Base-by-base conservation (phyloP, 2,888 invertebrate species). In the Agriopis marginaria region DNA sequence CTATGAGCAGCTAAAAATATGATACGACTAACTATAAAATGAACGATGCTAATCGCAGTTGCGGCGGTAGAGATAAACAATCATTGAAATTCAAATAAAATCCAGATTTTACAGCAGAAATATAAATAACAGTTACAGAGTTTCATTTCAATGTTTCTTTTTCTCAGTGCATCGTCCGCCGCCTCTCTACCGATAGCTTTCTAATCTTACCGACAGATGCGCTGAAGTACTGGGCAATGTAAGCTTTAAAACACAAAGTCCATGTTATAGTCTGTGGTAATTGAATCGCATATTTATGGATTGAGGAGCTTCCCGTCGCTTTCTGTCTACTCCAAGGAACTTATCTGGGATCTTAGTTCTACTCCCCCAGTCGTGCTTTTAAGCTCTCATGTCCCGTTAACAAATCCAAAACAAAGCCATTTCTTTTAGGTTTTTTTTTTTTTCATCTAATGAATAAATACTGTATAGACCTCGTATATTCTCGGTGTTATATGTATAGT, bases 211-310 rank as follows among this genome's bases (percentile, higher is more conserved):
- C 93, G 69, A 88, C 79, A 54, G 90, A 83, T 8, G 90, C 82
- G 79, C 85, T 89, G 89, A 93, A 92, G 91, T 89, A 93, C 84
- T 93, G 93, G 77, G 91, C 91, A 86, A 93, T 88, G 93, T 88
- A 89, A 64, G 92, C 93, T 93, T 90, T 67, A 66, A 73, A 69
- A 70, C 39, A 73, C 54, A 70, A 68, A 54, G 54, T 11, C 23
- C 32, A 12, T 8, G 8, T 58, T 45, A 60, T n/a, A 5, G 32
- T 32, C 32, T 32, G 32, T 32, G 32, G 32, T 32, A 3, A 32
- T 32, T 32, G 32, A 32, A 32, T 32, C 5, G 4, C 32, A 32
- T 32, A 32, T 32, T 32, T 32, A 4, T 1, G 32, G 32, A 32
- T 32, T 32, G 32, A 32, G 32, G 32, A 32, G 32, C 32, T 32